phyloP scores from a whole-genome alignment of 2,113 vertebrate genomes.

The Silurus glanis region DNA sequence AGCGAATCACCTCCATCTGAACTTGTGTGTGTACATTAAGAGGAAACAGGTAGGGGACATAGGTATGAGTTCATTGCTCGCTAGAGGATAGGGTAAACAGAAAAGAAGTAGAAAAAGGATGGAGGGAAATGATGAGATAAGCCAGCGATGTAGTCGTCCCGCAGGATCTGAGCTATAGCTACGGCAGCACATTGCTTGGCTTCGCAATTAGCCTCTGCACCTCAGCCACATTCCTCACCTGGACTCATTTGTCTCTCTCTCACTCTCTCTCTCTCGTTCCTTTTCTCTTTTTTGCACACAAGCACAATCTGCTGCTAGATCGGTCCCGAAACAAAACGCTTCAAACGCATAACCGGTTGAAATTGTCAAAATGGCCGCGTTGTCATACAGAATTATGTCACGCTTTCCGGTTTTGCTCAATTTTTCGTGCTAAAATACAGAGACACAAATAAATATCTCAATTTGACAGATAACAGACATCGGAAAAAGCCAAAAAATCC shows the following conservation, averaged over 20 bases:
- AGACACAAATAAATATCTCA: not conserved
- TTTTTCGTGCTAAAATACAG: not conserved
- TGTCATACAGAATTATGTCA: not conserved
- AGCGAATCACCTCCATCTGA: not conserved
- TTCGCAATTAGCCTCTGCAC: constrained; percentile 53
- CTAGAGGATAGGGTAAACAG: constrained; percentile 23
- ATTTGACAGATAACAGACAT: not conserved
- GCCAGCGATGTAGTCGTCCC: constrained; percentile 25
- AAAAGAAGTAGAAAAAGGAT: not conserved
- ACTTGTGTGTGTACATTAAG: not conserved
- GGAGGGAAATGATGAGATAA: constrained; percentile 13
- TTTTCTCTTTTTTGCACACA: not conserved
- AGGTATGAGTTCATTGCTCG: constrained; percentile 25
- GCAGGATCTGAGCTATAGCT: constrained; percentile 31
- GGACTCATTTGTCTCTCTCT: constrained; percentile 29
- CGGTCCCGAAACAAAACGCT: not conserved
- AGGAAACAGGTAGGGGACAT: constrained; percentile 15
- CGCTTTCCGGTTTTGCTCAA: too few relatives aligned
- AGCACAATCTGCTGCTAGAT: not conserved
- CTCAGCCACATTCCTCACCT: constrained; percentile 44
- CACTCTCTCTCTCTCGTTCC: not conserved
- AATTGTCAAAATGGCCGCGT: not conserved
- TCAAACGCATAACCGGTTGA: not conserved
- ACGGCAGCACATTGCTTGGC: constrained; percentile 42
- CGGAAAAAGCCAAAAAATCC: not conserved